A percentile compares a stretch with the other conserved stretches of the same genome.
Conservation (phyloP, 2,797 vertebrate genomes). For the Macroramphosus scolopax region DNA sequence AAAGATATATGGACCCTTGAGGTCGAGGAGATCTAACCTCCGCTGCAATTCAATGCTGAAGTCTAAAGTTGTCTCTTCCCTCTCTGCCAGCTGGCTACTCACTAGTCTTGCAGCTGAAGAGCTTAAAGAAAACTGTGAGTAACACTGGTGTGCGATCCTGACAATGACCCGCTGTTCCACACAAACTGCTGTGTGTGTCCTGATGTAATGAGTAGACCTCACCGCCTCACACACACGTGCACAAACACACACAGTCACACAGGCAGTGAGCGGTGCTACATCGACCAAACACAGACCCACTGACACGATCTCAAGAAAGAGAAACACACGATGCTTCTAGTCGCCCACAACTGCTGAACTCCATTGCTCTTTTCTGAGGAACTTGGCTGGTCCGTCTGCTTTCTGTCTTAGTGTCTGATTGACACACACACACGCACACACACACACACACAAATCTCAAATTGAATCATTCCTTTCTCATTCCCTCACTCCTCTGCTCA, state of each 20-base stretch:
- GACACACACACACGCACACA: slow-evolving; percentile 2
- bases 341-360: slow-evolving; percentile 26
- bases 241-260: slow-evolving; percentile 19
- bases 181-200: too few relatives aligned
- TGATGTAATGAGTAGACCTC: slow-evolving; percentile 31
- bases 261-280: slow-evolving; percentile 6
- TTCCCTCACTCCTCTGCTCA: slow-evolving; percentile 24
- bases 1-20: slow-evolving; percentile 5
- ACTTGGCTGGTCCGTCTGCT: slow-evolving; percentile 32
- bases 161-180: slow-evolving; percentile 61
- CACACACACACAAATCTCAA: slow-evolving; percentile 8
- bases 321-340: slow-evolving; percentile 36
- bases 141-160: slow-evolving; percentile 46
- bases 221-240: slow-evolving; percentile 14
- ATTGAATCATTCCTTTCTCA: slow-evolving; percentile 29
- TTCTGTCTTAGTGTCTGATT: slow-evolving; percentile 24
- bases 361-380: slow-evolving; percentile 8
- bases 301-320: slow-evolving; percentile 18
- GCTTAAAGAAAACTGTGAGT: slow-evolving; percentile 44
- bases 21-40: background rate
- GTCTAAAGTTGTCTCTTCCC: background rate
- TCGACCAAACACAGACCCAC: slow-evolving; percentile 18
- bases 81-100: too few relatives aligned
- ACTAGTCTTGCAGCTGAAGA: slow-evolving; percentile 23
- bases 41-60: background rate